Conservation (phyloP, 2,113 vertebrate species). For the Takifugu bimaculatus region DNA sequence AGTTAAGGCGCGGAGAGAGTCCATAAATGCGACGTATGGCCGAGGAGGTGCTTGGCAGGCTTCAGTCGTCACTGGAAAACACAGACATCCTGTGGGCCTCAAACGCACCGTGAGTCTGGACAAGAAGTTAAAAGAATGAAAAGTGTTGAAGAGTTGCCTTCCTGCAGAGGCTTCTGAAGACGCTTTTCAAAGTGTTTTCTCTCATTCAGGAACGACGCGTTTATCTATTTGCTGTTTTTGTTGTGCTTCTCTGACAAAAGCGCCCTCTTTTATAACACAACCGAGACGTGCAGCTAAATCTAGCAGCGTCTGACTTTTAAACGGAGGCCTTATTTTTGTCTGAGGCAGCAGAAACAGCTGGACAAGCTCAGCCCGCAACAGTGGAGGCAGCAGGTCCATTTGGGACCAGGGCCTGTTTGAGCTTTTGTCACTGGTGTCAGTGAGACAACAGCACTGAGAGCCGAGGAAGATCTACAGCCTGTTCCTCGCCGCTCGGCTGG, state of each 20-base stretch:
- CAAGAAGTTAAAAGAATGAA: too few relatives aligned
- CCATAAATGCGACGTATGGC: too few relatives aligned
- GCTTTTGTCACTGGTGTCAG: slow-evolving; percentile 46
- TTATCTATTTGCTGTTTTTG: too few relatives aligned
- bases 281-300: too few relatives aligned
- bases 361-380: slow-evolving; percentile 48
- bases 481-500: slow-evolving; percentile 39
- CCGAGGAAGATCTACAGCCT: slow-evolving; percentile 51
- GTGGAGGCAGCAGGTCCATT: slow-evolving; percentile 61
- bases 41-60: neutral
- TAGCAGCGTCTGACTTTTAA: too few relatives aligned
- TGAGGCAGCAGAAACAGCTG: slow-evolving; percentile 55
- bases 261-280: too few relatives aligned
- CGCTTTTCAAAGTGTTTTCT: too few relatives aligned
- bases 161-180: neutral
- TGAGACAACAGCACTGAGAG: slow-evolving; percentile 45
- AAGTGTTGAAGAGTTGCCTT: too few relatives aligned
- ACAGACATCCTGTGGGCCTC: slow-evolving; percentile 4
- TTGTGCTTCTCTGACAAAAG: too few relatives aligned
- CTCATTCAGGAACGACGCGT: too few relatives aligned
- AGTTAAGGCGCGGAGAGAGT: too few relatives aligned
- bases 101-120: slow-evolving; percentile 3
- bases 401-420: slow-evolving; percentile 63
- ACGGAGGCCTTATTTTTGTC: slow-evolving; percentile 4
- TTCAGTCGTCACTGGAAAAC: neutral